Evolutionary conservation across 2,888 invertebrate species (phyloP).

Genomic region (Cryptus viduatorius): DNA sequence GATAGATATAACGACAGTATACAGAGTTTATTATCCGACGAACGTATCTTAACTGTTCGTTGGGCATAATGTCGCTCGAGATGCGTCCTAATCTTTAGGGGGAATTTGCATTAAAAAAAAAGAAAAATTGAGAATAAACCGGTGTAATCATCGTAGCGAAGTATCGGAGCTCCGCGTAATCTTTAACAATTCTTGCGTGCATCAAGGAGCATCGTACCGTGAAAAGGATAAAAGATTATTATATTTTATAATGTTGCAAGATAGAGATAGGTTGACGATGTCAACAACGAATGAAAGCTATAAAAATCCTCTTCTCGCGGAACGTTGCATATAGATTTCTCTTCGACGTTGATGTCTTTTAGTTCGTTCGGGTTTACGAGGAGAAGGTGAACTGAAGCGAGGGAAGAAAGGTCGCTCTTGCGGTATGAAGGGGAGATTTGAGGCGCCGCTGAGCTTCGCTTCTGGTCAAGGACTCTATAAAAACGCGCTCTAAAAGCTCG

Average conservation of each 20-base stretch:
- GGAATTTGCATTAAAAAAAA: background rate
- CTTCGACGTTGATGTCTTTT: constrained; percentile 10
- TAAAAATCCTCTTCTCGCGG: constrained; percentile 33
- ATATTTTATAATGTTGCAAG: constrained; percentile 17
- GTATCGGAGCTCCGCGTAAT: constrained; percentile 6
- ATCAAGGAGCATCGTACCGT: background rate
- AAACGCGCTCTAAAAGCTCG: constrained; percentile 41
- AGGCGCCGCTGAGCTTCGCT: constrained; percentile 2
- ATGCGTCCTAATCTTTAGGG: background rate
- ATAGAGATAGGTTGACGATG: constrained; percentile 12
- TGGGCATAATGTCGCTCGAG: constrained; percentile 13
- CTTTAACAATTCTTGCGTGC: constrained; percentile 10
- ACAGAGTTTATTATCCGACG: constrained; percentile 37
- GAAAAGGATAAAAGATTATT: constrained; percentile 24
- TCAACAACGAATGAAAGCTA: constrained; percentile 1
- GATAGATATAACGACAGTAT: background rate
- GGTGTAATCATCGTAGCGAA: constrained; percentile 24
- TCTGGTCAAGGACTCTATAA: constrained; percentile 51
- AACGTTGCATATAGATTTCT: constrained; percentile 11
- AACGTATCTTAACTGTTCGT: constrained; percentile 22
- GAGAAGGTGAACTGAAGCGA: constrained; percentile 28
- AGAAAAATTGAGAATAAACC: background rate
- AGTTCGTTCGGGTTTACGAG: constrained; percentile 33
- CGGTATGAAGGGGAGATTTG: background rate
- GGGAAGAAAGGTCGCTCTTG: constrained; percentile 18